Base-by-base conservation (phyloP, 2,888 invertebrate genomes). In the Perithous albicinctus region DNA sequence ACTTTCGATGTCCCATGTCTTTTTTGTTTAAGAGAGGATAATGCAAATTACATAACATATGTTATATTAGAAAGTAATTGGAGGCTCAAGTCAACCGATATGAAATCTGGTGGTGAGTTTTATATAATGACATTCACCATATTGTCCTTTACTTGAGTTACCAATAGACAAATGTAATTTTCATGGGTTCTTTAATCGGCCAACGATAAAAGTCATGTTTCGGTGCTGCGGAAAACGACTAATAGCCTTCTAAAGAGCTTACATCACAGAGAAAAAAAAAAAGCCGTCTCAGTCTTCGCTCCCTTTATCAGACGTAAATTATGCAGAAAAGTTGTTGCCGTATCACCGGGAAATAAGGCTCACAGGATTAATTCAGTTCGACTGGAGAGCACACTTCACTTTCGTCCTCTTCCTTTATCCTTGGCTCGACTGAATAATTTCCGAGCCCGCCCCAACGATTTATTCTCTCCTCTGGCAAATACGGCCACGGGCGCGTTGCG, bases 381-480 rank as follows among this genome's bases (percentile, higher is more conserved):
- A 70, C 70, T 26, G 56, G 26, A 15, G 54, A 43, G 41, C 56
- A 29, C 41, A 38, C 70, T 70, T 63, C 38, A 32, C 63, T 63
- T n/a, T 63, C 20, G 20, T 8, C 23, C 63, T 38, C 63, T 63
- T 12, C 6, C 63, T 48, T 56, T 66, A 46, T 64, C 54, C 56
- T 51, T 26, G 32, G 51, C 51, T 48, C 54, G 66, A 43, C 73
- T 69, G 74, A 79, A 79, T 79, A 79, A 79, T 79, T 74, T 73
- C 61, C 63, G 20, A 48, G 61, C n/a, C 51, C 61, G 61, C n/a
- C 51, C 20, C 35, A 29, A 29, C 67, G 43, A 74, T 79, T 67
- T 74, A 74, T 59, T 29, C 41, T 59, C 73, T 67, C 10, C 38
- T 38, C 48, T 20, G 23, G 43, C n/a, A 41, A 38, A 18, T 64